Evolutionary conservation across 2,888 invertebrate genomes (phyloP), one percentile per base, ranked within the genome.

Genomic region (Matsumyia berberina): DNA sequence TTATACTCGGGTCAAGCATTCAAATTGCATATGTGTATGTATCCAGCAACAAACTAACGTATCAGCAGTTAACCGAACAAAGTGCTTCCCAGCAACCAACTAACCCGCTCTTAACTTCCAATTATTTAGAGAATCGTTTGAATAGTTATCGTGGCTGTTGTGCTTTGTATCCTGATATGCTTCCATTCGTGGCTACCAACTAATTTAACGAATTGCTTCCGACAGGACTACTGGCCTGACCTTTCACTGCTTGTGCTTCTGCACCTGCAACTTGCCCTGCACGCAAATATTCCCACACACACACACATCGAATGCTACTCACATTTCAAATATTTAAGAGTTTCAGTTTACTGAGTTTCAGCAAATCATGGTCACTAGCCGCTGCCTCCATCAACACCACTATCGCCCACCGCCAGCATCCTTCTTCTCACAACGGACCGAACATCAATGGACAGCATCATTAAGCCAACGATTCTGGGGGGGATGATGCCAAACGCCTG

Each of bases 271-370:
- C 39, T 49, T 2, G 9, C 11, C 8, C n/a, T n/a, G n/a, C n/a
- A n/a, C n/a, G n/a, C n/a, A n/a, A n/a, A n/a, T n/a, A 9, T 29
- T 17, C 8, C 29, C 9, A 9, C n/a, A 39, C 31, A 66, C 5
- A 19, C 24, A n/a, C 9, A 42, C 19, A 64, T 29, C 46, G 24
- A 15, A 29, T n/a, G 44, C 44, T 60, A 53, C 62, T 70, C 70
- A 77, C 73, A 83, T 74, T 70, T 79, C 85, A 69, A 69, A 69
- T 79, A 85, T 79, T 85, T 79, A 79, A 74, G 73, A 79, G 58
- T 74, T 57, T 69, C 79, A 73, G 67, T 78, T 72, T 78, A 72
- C 67, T 62, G 82, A 73, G 46, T 62, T 58, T 74, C 69, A 57
- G 51, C 83, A 78, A 78, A 83, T 78, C 83, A 73, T 73, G 78